Evolutionary conservation across 2,797 vertebrate genomes (phyloP).

Genomic region (Agapornis canus): DNA sequence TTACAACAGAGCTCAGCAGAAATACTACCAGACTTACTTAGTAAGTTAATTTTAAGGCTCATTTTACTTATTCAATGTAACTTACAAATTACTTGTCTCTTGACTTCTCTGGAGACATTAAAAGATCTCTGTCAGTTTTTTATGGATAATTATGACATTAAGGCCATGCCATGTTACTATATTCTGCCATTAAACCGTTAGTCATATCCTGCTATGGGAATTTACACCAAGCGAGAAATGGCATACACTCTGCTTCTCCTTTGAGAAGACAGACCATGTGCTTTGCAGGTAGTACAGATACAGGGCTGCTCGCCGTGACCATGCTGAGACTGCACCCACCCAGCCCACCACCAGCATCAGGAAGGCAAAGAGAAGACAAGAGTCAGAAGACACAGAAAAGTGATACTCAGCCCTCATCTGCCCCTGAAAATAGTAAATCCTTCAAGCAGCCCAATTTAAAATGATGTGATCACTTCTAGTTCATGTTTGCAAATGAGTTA

Average conservation of each 20-base stretch:
- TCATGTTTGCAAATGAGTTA: neutral
- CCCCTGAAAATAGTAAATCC: neutral
- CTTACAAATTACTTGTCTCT: neutral
- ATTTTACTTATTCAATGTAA: neutral
- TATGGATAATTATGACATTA: slow-evolving; percentile 30
- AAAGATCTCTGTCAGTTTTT: neutral
- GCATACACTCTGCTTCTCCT: neutral
- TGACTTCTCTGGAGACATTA: slow-evolving; percentile 22
- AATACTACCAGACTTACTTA: neutral
- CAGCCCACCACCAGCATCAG: neutral
- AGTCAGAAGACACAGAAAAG: neutral
- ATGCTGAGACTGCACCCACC: accelerated
- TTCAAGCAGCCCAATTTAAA: neutral
- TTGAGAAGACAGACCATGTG: neutral
- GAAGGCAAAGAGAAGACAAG: neutral
- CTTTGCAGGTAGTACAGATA: neutral
- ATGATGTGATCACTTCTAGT: neutral
- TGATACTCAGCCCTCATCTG: neutral
- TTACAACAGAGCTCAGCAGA: neutral
- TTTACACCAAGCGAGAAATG: neutral
- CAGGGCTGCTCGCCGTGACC: neutral
- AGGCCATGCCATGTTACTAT: neutral
- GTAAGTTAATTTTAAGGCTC: neutral
- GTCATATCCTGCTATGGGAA: neutral
- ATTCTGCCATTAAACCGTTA: slow-evolving; percentile 20